phyloP scores from a whole-genome alignment of 2,797 vertebrate species.

The Myotis findleyi region DNA sequence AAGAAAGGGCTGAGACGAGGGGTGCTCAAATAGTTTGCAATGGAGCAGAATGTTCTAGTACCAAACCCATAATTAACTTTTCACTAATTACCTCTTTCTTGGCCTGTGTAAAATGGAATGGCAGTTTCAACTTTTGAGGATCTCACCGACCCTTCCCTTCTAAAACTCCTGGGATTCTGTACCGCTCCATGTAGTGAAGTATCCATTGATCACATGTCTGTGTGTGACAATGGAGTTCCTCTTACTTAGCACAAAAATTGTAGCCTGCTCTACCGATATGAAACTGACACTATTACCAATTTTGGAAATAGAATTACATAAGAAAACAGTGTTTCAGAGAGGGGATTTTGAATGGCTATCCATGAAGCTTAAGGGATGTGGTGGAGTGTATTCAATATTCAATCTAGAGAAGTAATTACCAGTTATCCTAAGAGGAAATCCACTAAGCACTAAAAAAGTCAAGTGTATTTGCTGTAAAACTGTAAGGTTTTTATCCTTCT shows the following conservation, averaged over 20 bases:
- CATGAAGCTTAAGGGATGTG: not conserved
- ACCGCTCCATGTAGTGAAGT: not conserved
- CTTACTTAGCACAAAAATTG: not conserved
- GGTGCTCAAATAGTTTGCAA: constrained; percentile 14
- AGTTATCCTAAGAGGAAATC: constrained; percentile 21
- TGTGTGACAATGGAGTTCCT: not conserved
- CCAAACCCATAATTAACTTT: constrained; percentile 58
- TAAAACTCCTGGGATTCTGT: not conserved
- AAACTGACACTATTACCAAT: not conserved
- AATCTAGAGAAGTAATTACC: not conserved
- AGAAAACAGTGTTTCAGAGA: not conserved
- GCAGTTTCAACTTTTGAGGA: not conserved
- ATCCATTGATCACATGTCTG: not conserved
- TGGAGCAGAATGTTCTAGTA: not conserved
- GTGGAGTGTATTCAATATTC: not conserved
- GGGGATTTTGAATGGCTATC: not conserved
- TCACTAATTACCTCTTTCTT: constrained; percentile 32
- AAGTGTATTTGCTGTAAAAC: constrained; percentile 6
- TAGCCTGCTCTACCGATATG: not conserved
- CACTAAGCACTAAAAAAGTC: not conserved
- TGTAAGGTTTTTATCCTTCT: not conserved
- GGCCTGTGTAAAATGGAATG: constrained; percentile 43
- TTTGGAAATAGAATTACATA: constrained; percentile 49
- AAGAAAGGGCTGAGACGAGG: constrained; percentile 42
- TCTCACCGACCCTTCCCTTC: not conserved